These are phyloP conservation scores for Pampus argenteus DNA, from an alignment of 2,797 vertebrate genomes.

Conservation along the genomic window DNA sequence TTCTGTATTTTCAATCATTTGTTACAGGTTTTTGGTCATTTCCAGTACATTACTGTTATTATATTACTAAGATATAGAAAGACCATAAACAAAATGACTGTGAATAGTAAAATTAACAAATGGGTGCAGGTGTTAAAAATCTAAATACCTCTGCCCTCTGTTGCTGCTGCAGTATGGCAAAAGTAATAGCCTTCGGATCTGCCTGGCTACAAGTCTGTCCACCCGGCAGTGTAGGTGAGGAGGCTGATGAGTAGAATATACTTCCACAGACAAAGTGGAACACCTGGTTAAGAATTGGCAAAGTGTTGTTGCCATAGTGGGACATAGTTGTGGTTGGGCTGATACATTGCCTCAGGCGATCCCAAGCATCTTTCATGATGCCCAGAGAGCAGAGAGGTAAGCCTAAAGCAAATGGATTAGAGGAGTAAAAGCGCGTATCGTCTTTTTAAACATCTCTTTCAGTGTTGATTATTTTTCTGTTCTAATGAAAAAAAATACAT, in stretches of 20 bases:
- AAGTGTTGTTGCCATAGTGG: slow-evolving; percentile 62
- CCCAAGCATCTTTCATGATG: slow-evolving; percentile 89
- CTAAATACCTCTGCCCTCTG: slow-evolving; percentile 84
- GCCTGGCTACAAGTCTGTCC: slow-evolving; percentile 74
- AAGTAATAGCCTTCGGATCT: slow-evolving; percentile 84
- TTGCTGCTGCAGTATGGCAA: slow-evolving; percentile 87
- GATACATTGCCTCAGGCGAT: slow-evolving; percentile 87
- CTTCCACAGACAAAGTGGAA: slow-evolving; percentile 85
- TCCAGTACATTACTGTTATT: not conserved
- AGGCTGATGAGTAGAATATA: slow-evolving; percentile 58
- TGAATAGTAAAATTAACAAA: not conserved
- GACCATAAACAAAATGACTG: not conserved
- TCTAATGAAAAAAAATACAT: not conserved
- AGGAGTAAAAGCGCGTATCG: not conserved
- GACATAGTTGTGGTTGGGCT: slow-evolving; percentile 74
- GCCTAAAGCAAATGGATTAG: slow-evolving; percentile 64
- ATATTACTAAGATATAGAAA: not conserved
- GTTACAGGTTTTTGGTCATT: not conserved
- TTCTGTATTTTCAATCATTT: not conserved
- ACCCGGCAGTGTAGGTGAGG: slow-evolving; percentile 57
- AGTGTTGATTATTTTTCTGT: not conserved
- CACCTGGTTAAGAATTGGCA: slow-evolving; percentile 83
- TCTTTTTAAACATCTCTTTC: not conserved
- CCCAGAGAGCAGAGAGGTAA: slow-evolving; percentile 86
- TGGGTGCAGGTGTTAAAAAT: not conserved